Conservation (phyloP, 2,888 invertebrate genomes). For the Rhamnusium bicolor region DNA sequence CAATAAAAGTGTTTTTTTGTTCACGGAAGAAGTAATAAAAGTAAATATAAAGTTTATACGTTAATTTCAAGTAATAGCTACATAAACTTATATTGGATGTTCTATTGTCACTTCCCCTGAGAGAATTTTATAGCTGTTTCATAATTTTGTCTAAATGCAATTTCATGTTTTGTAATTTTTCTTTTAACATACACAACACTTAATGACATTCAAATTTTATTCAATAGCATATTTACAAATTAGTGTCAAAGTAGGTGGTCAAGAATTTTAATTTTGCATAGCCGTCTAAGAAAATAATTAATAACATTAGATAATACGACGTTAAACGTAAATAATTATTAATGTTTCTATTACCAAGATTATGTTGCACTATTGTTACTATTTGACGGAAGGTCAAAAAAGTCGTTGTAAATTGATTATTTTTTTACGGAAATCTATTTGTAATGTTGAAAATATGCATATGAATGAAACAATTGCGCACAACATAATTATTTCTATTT, state of each 20-base stretch:
- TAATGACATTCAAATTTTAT: slow-evolving; percentile 33
- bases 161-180: slow-evolving; percentile 24
- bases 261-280: slow-evolving; percentile 31
- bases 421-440: background rate
- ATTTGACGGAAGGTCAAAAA: background rate
- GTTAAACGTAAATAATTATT: slow-evolving; percentile 23
- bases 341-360: slow-evolving; percentile 4
- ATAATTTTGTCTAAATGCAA: background rate
- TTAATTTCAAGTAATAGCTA: slow-evolving; percentile 10
- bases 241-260: slow-evolving; percentile 32
- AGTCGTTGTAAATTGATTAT: background rate
- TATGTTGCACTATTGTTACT: background rate
- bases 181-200: background rate
- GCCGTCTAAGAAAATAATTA: slow-evolving; percentile 25
- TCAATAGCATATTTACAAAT: slow-evolving; percentile 27
- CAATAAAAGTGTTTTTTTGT: background rate
- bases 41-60: background rate
- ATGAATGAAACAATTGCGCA: too few species aligned
- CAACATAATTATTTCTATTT: too few species aligned
- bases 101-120: background rate
- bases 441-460: background rate
- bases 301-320: slow-evolving; percentile 5
- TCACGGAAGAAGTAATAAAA: background rate
- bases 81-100: background rate
- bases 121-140: background rate